Evolutionary conservation across 2,113 vertebrate genomes (phyloP), one percentile per base, ranked within the genome.

Genomic region (Malaclemys terrapin): DNA sequence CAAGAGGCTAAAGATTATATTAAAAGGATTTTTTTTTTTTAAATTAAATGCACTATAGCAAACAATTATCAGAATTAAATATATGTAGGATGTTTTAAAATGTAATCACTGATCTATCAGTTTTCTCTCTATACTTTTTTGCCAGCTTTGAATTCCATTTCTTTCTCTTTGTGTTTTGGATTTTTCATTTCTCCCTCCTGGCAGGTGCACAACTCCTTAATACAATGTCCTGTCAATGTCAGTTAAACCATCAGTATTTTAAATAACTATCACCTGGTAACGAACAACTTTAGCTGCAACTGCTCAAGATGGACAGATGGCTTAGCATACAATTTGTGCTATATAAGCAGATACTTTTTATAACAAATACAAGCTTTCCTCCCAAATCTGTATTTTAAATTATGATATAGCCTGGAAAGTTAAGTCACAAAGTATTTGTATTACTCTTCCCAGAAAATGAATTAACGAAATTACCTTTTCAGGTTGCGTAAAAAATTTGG

Each of bases 401-500:
- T 90, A 86, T 0, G 0, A 82, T 16, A 88, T 78, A 91, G 20
- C 24, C 62, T 29, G 83, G 59, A 53, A 19, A 45, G 57, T 65
- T 5, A 75, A 92, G 85, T 82, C 69, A 31, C 10, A 8, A 49
- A 6, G 1, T 81, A 85, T 14, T 45, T 76, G 35, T 31, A n/a
- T 83, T 72, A 24, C 31, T 86, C 62, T 5, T 86, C n/a, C 27
- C 13, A 10, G n/a, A 92, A 94, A 92, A 65, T 10, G 89, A 91
- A 85, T 17, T 2, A 24, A 89, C 17, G 89, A 87, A 72, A 88
- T 97, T 99, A 99, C 99, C 99, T 99, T 99, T 98, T 99, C 99
- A 72, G 99, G 99, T 47, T 99, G 97, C 53, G 99, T 98, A 97
- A 99, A 99, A 98, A 99, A 99, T 97, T 99, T 99, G 87, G 98